phyloP scores from a whole-genome alignment of 2,113 vertebrate genomes.

The Paraplagusia blochii region DNA sequence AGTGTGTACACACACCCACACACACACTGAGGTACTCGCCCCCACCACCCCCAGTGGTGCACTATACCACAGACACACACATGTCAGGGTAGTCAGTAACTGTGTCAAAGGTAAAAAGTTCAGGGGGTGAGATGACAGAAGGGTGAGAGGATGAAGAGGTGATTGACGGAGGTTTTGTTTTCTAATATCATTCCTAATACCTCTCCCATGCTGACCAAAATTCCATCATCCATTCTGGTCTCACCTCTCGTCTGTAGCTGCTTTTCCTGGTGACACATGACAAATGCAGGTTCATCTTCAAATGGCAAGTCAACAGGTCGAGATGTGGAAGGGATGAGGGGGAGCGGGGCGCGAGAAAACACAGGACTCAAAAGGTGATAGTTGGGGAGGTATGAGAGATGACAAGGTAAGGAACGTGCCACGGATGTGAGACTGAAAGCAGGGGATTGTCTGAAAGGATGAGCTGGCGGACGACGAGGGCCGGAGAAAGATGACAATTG shows the following conservation, averaged over 20 bases:
- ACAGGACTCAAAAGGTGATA: not conserved
- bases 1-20: slow-evolving; percentile 16
- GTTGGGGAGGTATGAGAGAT: slow-evolving; percentile 5
- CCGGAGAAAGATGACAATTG: slow-evolving; percentile 1
- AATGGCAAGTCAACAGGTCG: too few relatives aligned
- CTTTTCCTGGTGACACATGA: not conserved
- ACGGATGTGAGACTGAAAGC: slow-evolving; percentile 17
- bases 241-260: not conserved
- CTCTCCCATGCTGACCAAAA: not conserved
- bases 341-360: not conserved
- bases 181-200: not conserved
- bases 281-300: too few relatives aligned
- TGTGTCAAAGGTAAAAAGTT: slow-evolving; percentile 55
- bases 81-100: slow-evolving; percentile 27
- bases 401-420: slow-evolving; percentile 20
- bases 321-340: slow-evolving; percentile 5
- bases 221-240: not conserved
- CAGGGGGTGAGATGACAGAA: slow-evolving; percentile 26
- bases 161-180: not conserved
- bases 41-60: slow-evolving; percentile 20
- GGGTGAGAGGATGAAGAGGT: not conserved
- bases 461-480: slow-evolving; percentile 1
- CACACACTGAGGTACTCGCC: slow-evolving; percentile 15
- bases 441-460: not conserved
- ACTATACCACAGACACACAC: slow-evolving; percentile 30